phyloP scores from a whole-genome alignment of 2,113 vertebrate genomes.

The Triplophysa dalaica region DNA sequence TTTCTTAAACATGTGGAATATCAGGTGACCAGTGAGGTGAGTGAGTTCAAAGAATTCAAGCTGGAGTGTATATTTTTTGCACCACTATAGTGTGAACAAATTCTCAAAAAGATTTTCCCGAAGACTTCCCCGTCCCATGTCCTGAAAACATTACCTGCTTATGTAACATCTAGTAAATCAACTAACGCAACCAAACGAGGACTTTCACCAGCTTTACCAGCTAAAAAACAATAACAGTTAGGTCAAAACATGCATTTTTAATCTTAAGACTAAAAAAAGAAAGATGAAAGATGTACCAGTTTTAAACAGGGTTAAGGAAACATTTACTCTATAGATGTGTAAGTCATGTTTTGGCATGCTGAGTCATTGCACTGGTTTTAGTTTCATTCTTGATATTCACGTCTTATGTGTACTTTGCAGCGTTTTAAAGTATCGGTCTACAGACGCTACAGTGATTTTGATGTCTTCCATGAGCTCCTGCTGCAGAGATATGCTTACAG shows the following conservation, averaged over 20 bases:
- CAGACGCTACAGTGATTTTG: slow-evolving; percentile 92
- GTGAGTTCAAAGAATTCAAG: slow-evolving; percentile 6
- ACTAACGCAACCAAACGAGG: neutral
- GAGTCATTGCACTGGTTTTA: neutral
- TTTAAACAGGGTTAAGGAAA: neutral
- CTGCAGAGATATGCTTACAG: slow-evolving; percentile 93
- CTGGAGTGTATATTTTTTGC: too few relatives aligned
- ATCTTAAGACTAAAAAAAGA: too few relatives aligned
- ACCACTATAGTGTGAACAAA: neutral
- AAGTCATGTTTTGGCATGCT: neutral
- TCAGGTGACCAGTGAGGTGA: slow-evolving; percentile 91
- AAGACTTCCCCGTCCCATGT: neutral
- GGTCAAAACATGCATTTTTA: too few relatives aligned
- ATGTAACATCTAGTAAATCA: neutral
- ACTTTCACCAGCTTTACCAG: too few relatives aligned
- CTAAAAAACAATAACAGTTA: too few relatives aligned
- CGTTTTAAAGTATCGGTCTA: slow-evolving; percentile 87
- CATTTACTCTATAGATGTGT: neutral
- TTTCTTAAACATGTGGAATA: slow-evolving; percentile 99
- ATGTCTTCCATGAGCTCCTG: slow-evolving; percentile 92
- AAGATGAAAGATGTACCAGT: too few relatives aligned
- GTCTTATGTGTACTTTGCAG: slow-evolving; percentile 63
- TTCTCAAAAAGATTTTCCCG: too few relatives aligned
- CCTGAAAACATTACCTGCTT: neutral
- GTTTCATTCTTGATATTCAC: neutral